Base-by-base conservation (phyloP, 2,797 vertebrate species). In the Acrossocheilus wenchowensis region DNA sequence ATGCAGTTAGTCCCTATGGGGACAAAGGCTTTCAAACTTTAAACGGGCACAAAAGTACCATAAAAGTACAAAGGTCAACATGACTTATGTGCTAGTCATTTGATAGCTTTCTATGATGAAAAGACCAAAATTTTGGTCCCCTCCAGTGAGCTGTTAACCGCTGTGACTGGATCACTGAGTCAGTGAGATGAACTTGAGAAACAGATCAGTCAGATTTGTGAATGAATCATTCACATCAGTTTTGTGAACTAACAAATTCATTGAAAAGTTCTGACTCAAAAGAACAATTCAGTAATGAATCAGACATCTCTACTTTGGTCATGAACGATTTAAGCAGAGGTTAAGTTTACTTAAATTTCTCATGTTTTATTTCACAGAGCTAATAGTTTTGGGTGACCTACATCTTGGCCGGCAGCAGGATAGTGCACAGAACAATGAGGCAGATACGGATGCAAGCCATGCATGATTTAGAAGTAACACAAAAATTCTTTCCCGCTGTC, bases 401-500 rank as follows among this genome's bases (percentile, higher is more conserved):
- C 52, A 26, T 45, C 39, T 64, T 19, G 69, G 30, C 50, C 41
- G 57, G 23, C 77, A 74, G 80, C 34, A n/a, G 68, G 77, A 82
- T 71, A 48, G 54, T 23, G 17, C 69, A 15, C 17, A 71, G 50
- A 82, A 87, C 54, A 75, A 83, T 68, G 41, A 78, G 84, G 54
- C 69, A 71, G 45, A 54, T 57, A 77, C 17, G n/a, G 62, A 86
- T 48, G 41, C 60, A 86, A 88, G 78, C 57, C 48, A 84, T 87
- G 79, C 66, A 79, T 87, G 77, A 89, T 83, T 89, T 86, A 87
- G 21, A 36, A 86, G 36, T 83, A 66, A 36, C 43, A 64, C 3
- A 9, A 10, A 73, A 74, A 64, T 45, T 60, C 23, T 50, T 57
- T 41, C 77, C 81, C 9, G 11, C 48, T 79, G 39, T 43, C 36